Evolutionary conservation across 2,888 invertebrate genomes (phyloP), one percentile per base, ranked within the genome.

Genomic region (Clepsis dumicolana): DNA sequence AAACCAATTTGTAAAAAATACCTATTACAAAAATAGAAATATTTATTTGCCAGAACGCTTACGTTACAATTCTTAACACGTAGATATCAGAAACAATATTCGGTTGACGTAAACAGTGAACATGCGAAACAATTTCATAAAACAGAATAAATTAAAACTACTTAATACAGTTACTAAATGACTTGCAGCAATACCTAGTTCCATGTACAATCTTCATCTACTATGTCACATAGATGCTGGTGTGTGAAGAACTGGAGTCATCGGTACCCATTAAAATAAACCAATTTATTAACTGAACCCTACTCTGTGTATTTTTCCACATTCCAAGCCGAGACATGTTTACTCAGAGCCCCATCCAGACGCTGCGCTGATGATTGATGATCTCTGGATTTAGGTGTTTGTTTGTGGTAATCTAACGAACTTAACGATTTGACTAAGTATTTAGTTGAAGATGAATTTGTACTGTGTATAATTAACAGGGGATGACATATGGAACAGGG

Each of bases 291-390:
- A 54, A 63, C 32, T 18, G 29, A 56, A 44, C 64, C 54, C 54
- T 73, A 14, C n/a, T n/a, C n/a, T 16, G 27, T 71, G 27, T 71
- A 75, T 78, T 77, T 78, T 76, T 75, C 69, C 59, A 68, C 76
- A 62, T 41, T 61, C 72, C 73, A 73, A 72, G 73, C 75, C 71
- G 75, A 77, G 73, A 35, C 70, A 71, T 56, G 38, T 63, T 70
- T 60, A 50, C 62, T 12, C 48, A 24, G 54, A 38, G 63, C 61
- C 61, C 44, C 18, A 50, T 52, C 64, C 54, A 62, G 57, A 60
- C 67, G 44, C 21, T 25, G 70, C 67, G 44, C 21, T 25, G 70
- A 79, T 80, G 81, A 81, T 75, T 76, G 81, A 80, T 77, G 73
- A 61, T 54, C 44, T 54, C 61, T 61, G 66, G 61, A 48, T 54